A percentile compares a stretch with the other conserved stretches of the same genome.
Evolutionary conservation across 2,888 invertebrate genomes (phyloP).

Genomic region (Siphlonurus alternatus): DNA sequence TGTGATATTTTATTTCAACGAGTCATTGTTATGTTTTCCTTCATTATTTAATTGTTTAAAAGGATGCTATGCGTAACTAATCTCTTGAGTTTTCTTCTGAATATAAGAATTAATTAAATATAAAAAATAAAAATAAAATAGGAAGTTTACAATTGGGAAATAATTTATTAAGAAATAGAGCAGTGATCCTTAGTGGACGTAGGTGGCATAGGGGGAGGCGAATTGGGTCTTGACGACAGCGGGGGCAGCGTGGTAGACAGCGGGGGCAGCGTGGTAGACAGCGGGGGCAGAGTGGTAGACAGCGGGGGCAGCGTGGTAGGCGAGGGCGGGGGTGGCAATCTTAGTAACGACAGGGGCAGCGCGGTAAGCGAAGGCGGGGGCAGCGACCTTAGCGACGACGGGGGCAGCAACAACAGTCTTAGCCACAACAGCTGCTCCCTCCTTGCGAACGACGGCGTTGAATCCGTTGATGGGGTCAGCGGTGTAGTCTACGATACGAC

Average conservation of each 20-base stretch:
- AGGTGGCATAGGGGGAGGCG: neutral
- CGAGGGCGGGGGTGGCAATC: neutral
- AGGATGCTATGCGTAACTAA: too few species aligned
- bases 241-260: slow-evolving; percentile 1
- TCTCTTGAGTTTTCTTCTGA: too few species aligned
- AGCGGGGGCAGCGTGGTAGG: neutral
- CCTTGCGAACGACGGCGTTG: slow-evolving; percentile 4
- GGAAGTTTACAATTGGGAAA: too few species aligned
- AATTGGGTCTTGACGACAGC: slow-evolving; percentile 6
- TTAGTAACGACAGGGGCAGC: slow-evolving; percentile 5
- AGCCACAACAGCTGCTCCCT: neutral
- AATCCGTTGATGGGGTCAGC: slow-evolving; percentile 9
- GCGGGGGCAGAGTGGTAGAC: neutral
- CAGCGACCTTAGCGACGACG: slow-evolving; percentile 4
- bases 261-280: slow-evolving; percentile 9
- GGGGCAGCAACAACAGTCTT: slow-evolving; percentile 6
- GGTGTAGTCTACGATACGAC: slow-evolving; percentile 13
- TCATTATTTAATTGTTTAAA: too few species aligned
- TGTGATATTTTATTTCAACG: too few species aligned
- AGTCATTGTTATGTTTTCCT: too few species aligned
- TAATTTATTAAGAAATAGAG: neutral
- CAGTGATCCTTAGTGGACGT: neutral
- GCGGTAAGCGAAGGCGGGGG: slow-evolving; percentile 9
- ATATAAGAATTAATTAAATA: too few species aligned
- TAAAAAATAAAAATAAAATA: too few species aligned